Conservation (phyloP, 35 echinoderm and acorn worm species). For the Strongylocentrotus purpuratus region DNA sequence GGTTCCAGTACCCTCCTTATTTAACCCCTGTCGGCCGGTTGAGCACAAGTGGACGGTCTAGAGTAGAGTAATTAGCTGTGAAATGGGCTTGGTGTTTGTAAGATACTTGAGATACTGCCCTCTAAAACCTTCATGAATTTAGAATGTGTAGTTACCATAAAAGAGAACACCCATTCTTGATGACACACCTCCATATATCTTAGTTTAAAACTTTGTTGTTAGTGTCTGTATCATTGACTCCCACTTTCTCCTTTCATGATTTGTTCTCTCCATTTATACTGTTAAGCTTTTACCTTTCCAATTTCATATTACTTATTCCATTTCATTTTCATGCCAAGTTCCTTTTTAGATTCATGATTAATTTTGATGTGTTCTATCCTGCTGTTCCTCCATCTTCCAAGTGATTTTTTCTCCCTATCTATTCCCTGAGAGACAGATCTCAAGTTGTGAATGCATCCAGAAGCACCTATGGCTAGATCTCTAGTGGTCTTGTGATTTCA, state of each 20-base stretch:
- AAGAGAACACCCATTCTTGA: background rate
- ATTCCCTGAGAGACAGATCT: background rate
- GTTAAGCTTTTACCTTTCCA: no score
- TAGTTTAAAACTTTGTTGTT: background rate
- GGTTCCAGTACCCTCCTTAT: background rate
- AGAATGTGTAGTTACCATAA: conserved; percentile 44
- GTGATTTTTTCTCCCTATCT: background rate
- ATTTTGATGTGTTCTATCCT: background rate
- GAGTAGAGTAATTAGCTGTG: conserved; percentile 46
- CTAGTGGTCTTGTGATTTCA: background rate
- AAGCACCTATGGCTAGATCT: conserved; percentile 26
- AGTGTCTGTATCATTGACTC: background rate
- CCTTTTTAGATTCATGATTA: background rate
- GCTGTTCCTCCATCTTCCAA: background rate
- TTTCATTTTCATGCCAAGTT: background rate
- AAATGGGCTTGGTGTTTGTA: conserved; percentile 47
- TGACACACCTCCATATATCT: conserved; percentile 4
- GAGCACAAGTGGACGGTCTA: conserved; percentile 16
- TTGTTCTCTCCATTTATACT: no score
- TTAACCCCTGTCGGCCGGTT: background rate
- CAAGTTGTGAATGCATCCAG: conserved; percentile 40
- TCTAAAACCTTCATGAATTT: conserved; percentile 80
- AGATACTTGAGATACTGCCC: conserved; percentile 49
- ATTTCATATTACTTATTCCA: no score
- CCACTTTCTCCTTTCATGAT: background rate